These are phyloP conservation scores for Apodemia zela DNA, from an alignment of 2,888 invertebrate species.

Conservation along the genomic window DNA sequence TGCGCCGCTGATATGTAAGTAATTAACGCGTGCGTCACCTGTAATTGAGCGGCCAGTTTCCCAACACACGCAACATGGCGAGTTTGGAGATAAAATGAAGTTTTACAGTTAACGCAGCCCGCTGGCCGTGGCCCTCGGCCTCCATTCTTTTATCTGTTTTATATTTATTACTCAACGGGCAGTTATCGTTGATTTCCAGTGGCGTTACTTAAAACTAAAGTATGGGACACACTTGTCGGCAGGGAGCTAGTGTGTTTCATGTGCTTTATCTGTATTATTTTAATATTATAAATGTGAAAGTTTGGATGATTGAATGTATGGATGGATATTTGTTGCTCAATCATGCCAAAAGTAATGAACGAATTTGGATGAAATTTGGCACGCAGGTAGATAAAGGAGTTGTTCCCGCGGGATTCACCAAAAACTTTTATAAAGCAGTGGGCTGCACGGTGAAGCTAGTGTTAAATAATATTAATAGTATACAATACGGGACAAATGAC, in stretches of 20 bases:
- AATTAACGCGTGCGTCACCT: background rate
- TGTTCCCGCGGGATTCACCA: too few species aligned
- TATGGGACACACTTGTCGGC: background rate
- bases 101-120: background rate
- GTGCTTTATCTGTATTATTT: too few species aligned
- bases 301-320: too few species aligned
- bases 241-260: background rate
- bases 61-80: background rate
- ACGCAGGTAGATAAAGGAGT: too few species aligned
- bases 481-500: too few species aligned
- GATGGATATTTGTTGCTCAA: too few species aligned
- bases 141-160: background rate
- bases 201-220: too few species aligned
- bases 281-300: too few species aligned
- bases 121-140: background rate
- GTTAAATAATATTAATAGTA: background rate
- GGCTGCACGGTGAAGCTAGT: too few species aligned
- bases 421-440: too few species aligned
- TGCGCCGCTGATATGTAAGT: background rate
- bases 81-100: background rate
- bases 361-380: too few species aligned
- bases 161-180: background rate
- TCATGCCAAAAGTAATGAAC: too few species aligned
- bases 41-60: background rate
- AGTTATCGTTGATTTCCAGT: background rate